Base-by-base conservation (phyloP, 2,797 vertebrate genomes). In the Mycteria americana region DNA sequence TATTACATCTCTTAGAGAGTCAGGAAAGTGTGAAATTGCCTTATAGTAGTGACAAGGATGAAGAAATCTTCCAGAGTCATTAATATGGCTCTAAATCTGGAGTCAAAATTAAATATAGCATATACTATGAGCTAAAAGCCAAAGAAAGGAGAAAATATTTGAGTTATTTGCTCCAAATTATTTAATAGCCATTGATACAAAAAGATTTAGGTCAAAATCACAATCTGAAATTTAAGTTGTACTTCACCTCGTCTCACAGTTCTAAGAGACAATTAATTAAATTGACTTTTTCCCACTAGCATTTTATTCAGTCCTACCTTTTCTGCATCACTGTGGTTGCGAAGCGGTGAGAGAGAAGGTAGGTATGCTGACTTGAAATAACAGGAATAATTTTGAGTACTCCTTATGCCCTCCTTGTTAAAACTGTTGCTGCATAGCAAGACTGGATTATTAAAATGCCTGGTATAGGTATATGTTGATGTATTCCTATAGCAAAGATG, bases 1-100 rank as follows among this genome's bases (percentile, higher is more conserved):
- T 89, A 95, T 97, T 97, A 91, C 48, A 93, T 90, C 69, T 97
- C 92, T 95, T 96, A 95, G 62, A 95, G 84, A 96, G 90, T 97
- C 89, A 97, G 63, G 39, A 96, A 93, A 97, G 89, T 97, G 91
- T 98, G 96, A 97, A 97, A 98, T 97, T 98, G 75, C 76, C 77
- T 95, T 97, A 86, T n/a, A 95, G 82, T 69, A 91, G 82, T 87
- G 95, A 96, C 87, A 96, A 96, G 92, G 77, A 94, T 96, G 85
- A 98, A 97, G 79, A 93, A 97, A 85, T 90, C 72, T 95, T 78
- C 85, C 63, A 80, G 82, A 96, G 65, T 93, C 83, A 68, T 86
- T 97, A 63, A 43, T 89, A 64, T 1, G 1, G 63, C 54, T 96
- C 48, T 95, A 90, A 91, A 92, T 75, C 80, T 92, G 62, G 74